Evolutionary conservation across 1,140 invertebrate species (phyloP), one percentile per base, ranked within the genome.

Genomic region (Pseudomyrmex concolor): DNA sequence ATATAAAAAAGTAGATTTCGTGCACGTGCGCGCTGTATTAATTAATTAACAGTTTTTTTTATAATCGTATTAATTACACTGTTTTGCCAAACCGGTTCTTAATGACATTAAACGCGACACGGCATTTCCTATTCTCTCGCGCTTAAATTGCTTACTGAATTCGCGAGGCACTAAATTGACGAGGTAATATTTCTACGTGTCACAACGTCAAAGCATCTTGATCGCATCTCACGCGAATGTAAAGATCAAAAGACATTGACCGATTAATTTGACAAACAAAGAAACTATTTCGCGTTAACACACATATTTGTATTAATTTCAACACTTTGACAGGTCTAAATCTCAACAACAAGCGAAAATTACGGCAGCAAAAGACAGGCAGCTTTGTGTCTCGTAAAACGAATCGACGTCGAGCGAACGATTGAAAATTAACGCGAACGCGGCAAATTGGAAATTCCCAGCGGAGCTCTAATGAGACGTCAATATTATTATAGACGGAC

Each of bases 361-460:
- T 19, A 80, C 22, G 55, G 9, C 63, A 48, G 9, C 63, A 48
- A 45, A 66, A 17, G 17, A 34, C 25, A 50, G 43, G 59, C 45
- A 50, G 15, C 15, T 48, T 70, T 60, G 66, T 71, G 43, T 71
- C 34, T 34, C 54, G 66, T 55, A 80, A 80, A 78, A 43, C 54
- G 54, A 78, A 71, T 78, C 54, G 67, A 70, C 70, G 68, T 70
- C 64, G 34, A 78, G 25, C 51, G 51, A 13, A 19, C 19, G 76
- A 34, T 34, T 34, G 34, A 34, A 34, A 34, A 34, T 34, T 34
- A 34, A 34, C 34, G 34, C 19, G 57, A 78, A 19, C 76, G 76
- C 54, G 51, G n/a, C 76, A n/a, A 80, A 71, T 71, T 80, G 71
- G 76, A 80, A 80, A 80, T 34, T 54, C 60, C 60, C 43, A n/a